Conservation (phyloP, 2,113 vertebrate genomes). For the Falco punctatus region DNA sequence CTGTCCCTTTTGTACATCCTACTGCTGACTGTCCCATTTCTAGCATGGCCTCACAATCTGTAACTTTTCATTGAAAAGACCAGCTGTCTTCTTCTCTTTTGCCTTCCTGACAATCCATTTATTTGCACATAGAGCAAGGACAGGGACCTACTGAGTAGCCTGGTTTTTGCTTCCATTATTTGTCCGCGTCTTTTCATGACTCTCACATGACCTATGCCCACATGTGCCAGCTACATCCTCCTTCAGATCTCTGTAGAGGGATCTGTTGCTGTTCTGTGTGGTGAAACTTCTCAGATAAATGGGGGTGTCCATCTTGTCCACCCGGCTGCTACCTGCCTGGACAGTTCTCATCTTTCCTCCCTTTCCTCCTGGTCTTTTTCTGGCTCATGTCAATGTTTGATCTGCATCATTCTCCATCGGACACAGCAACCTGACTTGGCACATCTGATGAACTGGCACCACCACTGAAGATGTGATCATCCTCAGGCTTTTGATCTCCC, state of each 20-base stretch:
- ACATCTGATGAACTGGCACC: not conserved
- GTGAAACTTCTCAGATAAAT: not conserved
- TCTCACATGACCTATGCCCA: not conserved
- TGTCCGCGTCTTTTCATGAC: not conserved
- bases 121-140: not conserved
- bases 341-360: not conserved
- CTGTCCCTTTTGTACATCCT: not conserved
- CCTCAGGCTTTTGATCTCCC: not conserved
- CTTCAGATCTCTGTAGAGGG: not conserved
- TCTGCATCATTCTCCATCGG: not conserved
- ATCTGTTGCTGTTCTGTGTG: not conserved
- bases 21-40: not conserved
- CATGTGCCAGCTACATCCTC: not conserved
- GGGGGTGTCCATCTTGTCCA: not conserved
- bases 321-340: not conserved
- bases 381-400: not conserved
- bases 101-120: not conserved
- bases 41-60: not conserved
- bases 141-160: not conserved
- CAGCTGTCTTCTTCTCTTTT: not conserved
- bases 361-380: not conserved
- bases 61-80: not conserved
- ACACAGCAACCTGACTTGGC: not conserved
- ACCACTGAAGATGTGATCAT: not conserved
- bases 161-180: not conserved